These are phyloP conservation scores for Apis florea DNA, from an alignment of 1,140 invertebrate species.

Conservation along the genomic window DNA sequence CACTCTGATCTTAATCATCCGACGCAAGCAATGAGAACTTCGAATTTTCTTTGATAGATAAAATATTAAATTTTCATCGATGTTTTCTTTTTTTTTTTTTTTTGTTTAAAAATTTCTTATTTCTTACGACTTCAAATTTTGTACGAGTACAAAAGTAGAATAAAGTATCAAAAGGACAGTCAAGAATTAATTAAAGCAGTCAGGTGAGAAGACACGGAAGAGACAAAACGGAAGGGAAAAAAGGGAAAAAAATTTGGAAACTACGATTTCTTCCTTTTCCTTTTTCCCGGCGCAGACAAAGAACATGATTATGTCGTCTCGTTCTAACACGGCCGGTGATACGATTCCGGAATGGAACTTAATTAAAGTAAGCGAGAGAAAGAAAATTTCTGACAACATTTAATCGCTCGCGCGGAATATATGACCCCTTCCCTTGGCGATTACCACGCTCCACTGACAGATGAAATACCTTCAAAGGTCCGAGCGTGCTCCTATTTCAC, in stretches of 20 bases:
- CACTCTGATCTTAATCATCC: no score
- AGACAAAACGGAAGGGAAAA: no score
- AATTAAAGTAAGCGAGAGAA: conserved; percentile 49
- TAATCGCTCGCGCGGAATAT: conserved; percentile 18
- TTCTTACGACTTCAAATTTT: not conserved
- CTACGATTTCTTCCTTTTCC: not conserved
- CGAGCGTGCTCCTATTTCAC: conserved; percentile 24
- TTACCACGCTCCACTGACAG: not conserved
- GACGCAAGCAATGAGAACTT: no score
- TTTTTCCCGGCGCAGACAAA: not conserved
- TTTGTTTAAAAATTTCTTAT: no score
- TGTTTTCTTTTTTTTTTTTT: no score
- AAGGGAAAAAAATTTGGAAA: conserved; percentile 31
- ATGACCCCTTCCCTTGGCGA: not conserved
- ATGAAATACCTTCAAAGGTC: conserved; percentile 27
- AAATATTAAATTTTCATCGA: no score
- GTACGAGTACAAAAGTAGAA: not conserved
- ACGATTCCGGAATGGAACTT: conserved; percentile 29
- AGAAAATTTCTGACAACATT: conserved; percentile 44
- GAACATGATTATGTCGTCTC: not conserved
- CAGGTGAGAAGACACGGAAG: not conserved
- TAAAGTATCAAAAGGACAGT: not conserved
- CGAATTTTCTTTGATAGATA: no score
- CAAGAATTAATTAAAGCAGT: conserved; percentile 23
- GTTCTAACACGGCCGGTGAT: not conserved